phyloP scores from a whole-genome alignment of 2,888 invertebrate genomes.

The Embidobia sp. region DNA sequence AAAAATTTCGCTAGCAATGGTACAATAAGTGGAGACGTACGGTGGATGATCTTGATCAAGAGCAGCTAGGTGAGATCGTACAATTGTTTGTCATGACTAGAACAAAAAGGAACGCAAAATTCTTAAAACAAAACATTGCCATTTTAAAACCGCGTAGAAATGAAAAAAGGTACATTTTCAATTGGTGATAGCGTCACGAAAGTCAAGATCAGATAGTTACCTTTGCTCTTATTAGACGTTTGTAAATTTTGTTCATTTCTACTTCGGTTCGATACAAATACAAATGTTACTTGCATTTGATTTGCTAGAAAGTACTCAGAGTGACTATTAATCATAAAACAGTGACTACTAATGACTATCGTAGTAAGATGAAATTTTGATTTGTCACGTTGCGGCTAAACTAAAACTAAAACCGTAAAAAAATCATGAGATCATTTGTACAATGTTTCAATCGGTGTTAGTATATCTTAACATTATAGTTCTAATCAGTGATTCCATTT shows the following conservation, averaged over 20 bases:
- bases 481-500: conserved; percentile 14
- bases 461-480: conserved; percentile 12
- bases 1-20: too few relatives aligned
- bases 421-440: conserved; percentile 50
- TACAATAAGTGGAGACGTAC: too few relatives aligned
- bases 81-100: conserved; percentile 74
- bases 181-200: too few relatives aligned
- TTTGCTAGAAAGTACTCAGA: too few relatives aligned
- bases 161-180: conserved; percentile 8
- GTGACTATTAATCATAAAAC: neutral
- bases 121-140: conserved; percentile 45
- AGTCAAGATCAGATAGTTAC: too few relatives aligned
- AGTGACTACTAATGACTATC: conserved; percentile 21
- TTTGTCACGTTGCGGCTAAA: neutral
- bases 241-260: conserved; percentile 14
- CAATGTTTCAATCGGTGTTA: conserved; percentile 31
- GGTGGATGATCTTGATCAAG: too few relatives aligned
- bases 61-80: conserved; percentile 74
- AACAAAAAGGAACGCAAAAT: conserved; percentile 76
- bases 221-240: too few relatives aligned
- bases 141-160: conserved; percentile 12
- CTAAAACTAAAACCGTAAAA: conserved; percentile 19
- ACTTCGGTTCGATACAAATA: too few relatives aligned
- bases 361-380: neutral
- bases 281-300: too few relatives aligned